Evolutionary conservation across 1,140 invertebrate genomes (phyloP).

Genomic region (Bombus terrestris): DNA sequence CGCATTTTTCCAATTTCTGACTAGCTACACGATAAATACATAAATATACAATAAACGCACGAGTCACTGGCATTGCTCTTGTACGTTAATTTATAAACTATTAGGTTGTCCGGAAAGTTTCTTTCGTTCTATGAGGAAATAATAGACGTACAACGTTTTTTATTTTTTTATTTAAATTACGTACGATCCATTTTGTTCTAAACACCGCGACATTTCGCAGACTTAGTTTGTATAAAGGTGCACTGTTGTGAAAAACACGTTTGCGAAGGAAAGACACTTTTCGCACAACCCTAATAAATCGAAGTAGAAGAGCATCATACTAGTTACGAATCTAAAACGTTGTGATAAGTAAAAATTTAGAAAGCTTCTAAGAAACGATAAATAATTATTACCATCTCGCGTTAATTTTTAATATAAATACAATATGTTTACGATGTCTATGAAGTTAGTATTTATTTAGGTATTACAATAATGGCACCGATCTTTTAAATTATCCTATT

Average conservation of each 20-base stretch:
- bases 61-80: no score
- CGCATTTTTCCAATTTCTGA: constrained; percentile 24
- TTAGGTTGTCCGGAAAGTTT: no score
- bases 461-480: constrained; percentile 28
- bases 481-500: background rate
- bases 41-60: background rate
- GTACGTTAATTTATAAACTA: background rate
- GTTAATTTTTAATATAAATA: background rate
- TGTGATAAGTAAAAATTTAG: background rate
- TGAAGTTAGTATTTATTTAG: background rate
- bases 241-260: no score
- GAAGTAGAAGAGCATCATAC: background rate
- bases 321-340: background rate
- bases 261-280: no score
- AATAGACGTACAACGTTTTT: no score
- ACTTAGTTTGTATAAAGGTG: no score
- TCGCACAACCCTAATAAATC: no score
- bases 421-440: background rate
- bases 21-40: constrained; percentile 47
- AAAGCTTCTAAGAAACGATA: no score
- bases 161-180: no score
- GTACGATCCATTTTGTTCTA: no score
- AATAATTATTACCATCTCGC: background rate
- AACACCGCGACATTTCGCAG: no score
- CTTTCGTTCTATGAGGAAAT: no score